Evolutionary conservation across 2,888 invertebrate species (phyloP), one percentile per base, ranked within the genome.

Genomic region (Scrobipalpa costella): DNA sequence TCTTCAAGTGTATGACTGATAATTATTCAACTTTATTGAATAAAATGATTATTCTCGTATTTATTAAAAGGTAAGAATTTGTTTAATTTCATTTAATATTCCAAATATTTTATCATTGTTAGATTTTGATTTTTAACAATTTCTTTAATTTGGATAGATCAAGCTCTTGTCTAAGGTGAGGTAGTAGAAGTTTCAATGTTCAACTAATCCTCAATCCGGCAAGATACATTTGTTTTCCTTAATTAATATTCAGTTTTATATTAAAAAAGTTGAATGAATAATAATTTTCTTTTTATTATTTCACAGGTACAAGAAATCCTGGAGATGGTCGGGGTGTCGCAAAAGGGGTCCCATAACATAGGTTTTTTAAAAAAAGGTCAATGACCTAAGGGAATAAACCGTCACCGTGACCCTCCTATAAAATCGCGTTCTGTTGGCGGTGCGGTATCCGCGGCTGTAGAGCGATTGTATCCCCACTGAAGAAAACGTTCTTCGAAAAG

Each of bases 171-270:
- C 90, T 90, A 86, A 44, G 92, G 92, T 92, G 92, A 85, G 91
- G 90, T 83, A 80, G 74, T 83, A 84, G 87, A 79, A 79, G 81
- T 38, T 67, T 72, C 67, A 19, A 83, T 84, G 85, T 83, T 79
- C 85, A 77, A 78, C 52, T 81, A 73, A 73, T 79, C 88, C 90
- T 89, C 92, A 92, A 92, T 92, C 92, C 90, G 89, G 85, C 21
- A 27, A 17, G 40, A 49, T 17, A 27, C 19, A 6, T 47, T 33
- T 5, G 9, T 47, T 60, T 8, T 44, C 13, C 11, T 21, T 21
- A 47, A 2, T 58, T 17, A 1, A 13, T 27, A 1, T 21, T 50
- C 19, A 19, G 27, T 52, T 7, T 44, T 3, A 15, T 44, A n/a
- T 11, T 44, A 3, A 1, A 0, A 44, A 44, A n/a, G 21, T 13